Conservation (phyloP, 2,797 vertebrate species). For the Sebastes aleutianus region DNA sequence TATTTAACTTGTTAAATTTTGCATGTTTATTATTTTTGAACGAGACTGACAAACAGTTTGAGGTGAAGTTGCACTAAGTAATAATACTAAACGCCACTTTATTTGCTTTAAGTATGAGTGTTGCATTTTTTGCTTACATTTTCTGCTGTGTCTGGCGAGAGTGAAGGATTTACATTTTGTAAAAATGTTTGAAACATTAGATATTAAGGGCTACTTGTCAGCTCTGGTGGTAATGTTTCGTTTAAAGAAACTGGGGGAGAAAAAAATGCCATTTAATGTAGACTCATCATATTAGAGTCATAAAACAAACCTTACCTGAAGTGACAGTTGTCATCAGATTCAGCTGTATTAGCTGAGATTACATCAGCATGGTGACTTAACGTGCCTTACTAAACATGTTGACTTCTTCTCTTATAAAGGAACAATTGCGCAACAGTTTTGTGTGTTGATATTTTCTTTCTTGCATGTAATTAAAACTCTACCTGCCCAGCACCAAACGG, state of each 20-base stretch:
- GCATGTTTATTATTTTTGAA: constrained; percentile 29
- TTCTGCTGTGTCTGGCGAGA: constrained; percentile 4
- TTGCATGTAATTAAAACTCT: neutral
- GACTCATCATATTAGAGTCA: neutral
- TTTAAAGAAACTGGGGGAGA: neutral
- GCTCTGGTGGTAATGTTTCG: neutral
- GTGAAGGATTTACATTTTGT: constrained; percentile 24
- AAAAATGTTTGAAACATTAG: constrained; percentile 1
- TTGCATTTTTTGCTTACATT: neutral
- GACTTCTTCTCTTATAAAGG: constrained; percentile 12
- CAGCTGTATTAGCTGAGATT: neutral
- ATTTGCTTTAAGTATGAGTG: neutral
- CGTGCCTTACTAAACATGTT: neutral
- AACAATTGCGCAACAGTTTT: neutral
- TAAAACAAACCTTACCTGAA: neutral
- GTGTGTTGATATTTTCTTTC: constrained; percentile 14
- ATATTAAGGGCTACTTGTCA: neutral
- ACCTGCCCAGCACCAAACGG: neutral
- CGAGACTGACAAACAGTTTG: constrained; percentile 23
- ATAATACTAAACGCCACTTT: constrained; percentile 1
- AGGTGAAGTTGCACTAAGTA: constrained; percentile 9
- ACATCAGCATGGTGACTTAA: neutral
- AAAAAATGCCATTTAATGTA: neutral
- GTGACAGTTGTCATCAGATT: neutral
- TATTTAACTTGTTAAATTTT: constrained; percentile 38